Evolutionary conservation across 2,797 vertebrate species (phyloP), one percentile per base, ranked within the genome.

Genomic region (Coilia nasus): DNA sequence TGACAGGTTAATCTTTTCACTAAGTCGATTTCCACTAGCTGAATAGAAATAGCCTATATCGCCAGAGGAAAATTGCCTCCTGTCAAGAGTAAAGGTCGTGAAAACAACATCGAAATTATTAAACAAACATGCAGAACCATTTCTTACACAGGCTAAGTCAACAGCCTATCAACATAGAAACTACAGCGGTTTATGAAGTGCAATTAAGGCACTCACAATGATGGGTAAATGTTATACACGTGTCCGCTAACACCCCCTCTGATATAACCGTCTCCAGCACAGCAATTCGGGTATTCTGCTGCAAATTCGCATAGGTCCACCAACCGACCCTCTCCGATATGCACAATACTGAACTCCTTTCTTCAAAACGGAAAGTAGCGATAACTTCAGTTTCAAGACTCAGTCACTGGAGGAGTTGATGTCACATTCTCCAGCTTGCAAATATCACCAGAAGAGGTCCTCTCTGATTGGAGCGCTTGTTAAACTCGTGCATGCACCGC

Each of bases 371-470:
- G 19, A 78, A 78, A 78, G 35, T 78, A 35, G 71, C 9, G 31
- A 44, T 44, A 21, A 78, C 35, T 78, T 78, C 71, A 21, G 17
- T 25, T 19, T 44, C 71, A 7, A 21, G 15, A 78, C 71, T 41
- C 93, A 93, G 92, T 92, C 91, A 91, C 93, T 93, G 92, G 94
- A 92, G 87, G 93, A 93, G 92, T 93, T 88, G 89, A 85, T 86
- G 92, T 86, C 83, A 91, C 90, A 93, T 94, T 93, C 93, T 86
- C 92, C 91, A 90, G 91, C 95, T 88, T 85, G 89, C 85, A 91
- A 91, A 83, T 88, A 83, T 87, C 87, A 59, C 84, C 85, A 86
- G 85, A 31, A 54, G 85, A 54, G 85, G 3, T 59, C 35, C 56
- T 9, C 83, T 83, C 86, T 90, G 89, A 89, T 90, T 90, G 89